Evolutionary conservation across 2,113 vertebrate genomes (phyloP).

Genomic region (Lanius ludovicianus): DNA sequence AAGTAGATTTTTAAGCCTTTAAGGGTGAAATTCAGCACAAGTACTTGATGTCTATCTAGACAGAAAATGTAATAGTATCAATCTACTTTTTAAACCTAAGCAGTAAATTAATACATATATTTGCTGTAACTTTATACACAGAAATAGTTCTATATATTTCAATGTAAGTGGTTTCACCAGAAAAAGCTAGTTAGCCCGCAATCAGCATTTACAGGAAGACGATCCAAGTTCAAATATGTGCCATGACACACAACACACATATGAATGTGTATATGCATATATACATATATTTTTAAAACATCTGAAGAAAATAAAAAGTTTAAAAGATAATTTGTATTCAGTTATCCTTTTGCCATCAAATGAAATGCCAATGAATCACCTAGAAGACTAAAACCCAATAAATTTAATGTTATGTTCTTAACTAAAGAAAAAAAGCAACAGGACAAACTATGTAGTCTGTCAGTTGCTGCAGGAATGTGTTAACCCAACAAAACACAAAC

Average conservation of each 20-base stretch:
- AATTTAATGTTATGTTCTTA: not conserved
- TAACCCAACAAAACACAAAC: not conserved
- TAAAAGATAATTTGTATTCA: not conserved
- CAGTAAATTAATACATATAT: not conserved
- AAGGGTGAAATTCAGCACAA: not conserved
- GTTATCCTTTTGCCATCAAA: not conserved
- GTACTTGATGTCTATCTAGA: not conserved
- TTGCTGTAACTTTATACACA: not conserved
- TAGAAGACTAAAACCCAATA: not conserved
- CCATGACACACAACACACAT: not conserved
- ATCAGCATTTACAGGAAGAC: not conserved
- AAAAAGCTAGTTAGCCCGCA: not conserved
- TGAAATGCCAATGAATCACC: not conserved
- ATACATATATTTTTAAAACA: not conserved
- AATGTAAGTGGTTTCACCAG: not conserved
- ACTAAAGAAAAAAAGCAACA: not conserved
- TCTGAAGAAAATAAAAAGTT: not conserved
- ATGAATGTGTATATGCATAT: accelerated
- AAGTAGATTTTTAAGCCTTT: not conserved
- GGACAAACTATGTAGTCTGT: not conserved
- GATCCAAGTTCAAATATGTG: not conserved
- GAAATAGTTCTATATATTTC: not conserved
- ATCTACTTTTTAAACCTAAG: not conserved
- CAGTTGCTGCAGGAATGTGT: not conserved
- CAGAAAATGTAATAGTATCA: not conserved